Base-by-base conservation (phyloP, 2,113 vertebrate genomes). In the Archocentrus centrarchus region DNA sequence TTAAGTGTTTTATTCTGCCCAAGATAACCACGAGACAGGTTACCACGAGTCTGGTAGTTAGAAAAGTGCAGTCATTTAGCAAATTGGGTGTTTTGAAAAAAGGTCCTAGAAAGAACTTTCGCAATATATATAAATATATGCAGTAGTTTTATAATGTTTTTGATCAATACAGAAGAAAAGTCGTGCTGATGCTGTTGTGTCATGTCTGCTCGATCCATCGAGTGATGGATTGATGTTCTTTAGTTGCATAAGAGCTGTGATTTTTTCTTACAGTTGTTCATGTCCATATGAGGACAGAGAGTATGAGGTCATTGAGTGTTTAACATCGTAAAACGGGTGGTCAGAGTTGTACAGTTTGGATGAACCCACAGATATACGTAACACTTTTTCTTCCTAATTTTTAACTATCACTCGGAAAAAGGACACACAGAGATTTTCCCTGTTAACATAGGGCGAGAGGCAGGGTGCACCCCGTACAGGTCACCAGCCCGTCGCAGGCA, bases 161-260 rank as follows among this genome's bases (percentile, higher is more conserved):
- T 24, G 30, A 89, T 87, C 91, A 37, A 92, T 88, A 83, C 39
- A 83, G 32, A 61, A 61, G 39, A 59, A 61, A 66, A 35, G 35
- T 55, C 27, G 10, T 61, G 27, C 32, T 53, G 30, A 57, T 53
- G 73, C 39, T 55, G 80, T 41, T 60, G 11, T 75, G 53, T 84
- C 73, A 78, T 50, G 59, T 77, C 20, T 30, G 62, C 64, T 35
- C 62, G 37, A 10, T 15, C 17, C 50, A 30, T 41, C 20, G 2
- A 6, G 39, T 22, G 39, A 59, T 20, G 59, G 47, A 47, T 62
- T 50, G 60, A 7, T 41, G 59, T 55, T 58, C 27, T 32, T 32
- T 5, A 61, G 41, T 22, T 20, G 79, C 30, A 20, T 22, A 63
- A 81, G 44, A 53, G 70, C 55, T 58, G 27, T 55, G 17, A 70